Conservation (phyloP, 2,113 vertebrate genomes). For the Silurus asotus region DNA sequence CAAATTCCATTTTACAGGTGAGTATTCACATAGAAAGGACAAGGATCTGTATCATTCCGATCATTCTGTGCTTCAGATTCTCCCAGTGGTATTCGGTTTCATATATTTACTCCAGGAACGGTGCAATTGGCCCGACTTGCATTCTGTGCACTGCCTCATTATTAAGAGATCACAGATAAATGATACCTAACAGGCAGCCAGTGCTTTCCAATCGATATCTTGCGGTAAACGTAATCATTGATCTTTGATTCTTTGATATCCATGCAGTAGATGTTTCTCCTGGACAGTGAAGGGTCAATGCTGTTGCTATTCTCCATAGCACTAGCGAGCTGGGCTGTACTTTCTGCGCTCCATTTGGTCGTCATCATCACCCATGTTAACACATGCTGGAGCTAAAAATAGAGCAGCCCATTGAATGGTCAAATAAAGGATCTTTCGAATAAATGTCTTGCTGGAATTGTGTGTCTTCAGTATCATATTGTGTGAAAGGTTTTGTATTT, state of each 20-base stretch:
- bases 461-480: not conserved
- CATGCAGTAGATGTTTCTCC: not conserved
- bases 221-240: not conserved
- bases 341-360: not conserved
- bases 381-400: not conserved
- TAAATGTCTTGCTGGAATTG: not conserved
- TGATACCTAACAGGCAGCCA: not conserved
- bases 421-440: not conserved
- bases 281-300: not conserved
- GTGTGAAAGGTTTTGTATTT: not conserved
- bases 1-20: slow-evolving; percentile 7
- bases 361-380: not conserved
- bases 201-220: not conserved
- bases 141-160: not conserved
- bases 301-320: not conserved
- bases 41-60: not conserved
- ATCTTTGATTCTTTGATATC: not conserved
- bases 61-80: not conserved
- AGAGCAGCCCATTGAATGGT: not conserved
- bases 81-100: not conserved
- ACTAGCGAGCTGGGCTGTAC: not conserved
- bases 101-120: not conserved
- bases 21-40: slow-evolving; percentile 19
- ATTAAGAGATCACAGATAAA: not conserved
- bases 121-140: not conserved